Evolutionary conservation across 2,888 invertebrate species (phyloP), one percentile per base, ranked within the genome.

Genomic region (Noctuana brunneofusca): DNA sequence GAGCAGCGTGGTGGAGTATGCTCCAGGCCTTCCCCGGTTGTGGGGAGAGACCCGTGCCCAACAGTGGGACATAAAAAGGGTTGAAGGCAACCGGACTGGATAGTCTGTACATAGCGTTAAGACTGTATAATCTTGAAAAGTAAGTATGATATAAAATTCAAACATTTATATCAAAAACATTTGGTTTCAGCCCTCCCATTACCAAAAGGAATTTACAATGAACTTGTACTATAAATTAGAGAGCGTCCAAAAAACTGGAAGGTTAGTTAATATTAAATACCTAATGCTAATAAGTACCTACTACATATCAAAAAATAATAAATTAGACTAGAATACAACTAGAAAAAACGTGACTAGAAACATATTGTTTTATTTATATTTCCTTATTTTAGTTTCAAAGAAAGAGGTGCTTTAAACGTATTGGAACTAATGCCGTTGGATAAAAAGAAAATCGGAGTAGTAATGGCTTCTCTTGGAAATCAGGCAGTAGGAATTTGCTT

Each of bases 381-480:
- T 20, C 11, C 58, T 22, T 16, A 63, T 74, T 75, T 32, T 75
- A 95, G 95, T 79, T 95, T 95, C 77, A 96, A 96, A 81, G 96
- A 95, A 78, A 86, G 96, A 71, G 96, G 96, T 18, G 94, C 94
- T 0, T 76, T 94, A 41, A 94, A 94, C 75, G 93, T 93, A 1
- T 82, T 96, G 27, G 80, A 93, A 70, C 90, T 91, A 79, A 78
- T 96, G 53, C 76, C 92, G 2, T 68, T 83, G 66, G 93, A 94
- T 58, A 93, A 94, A 76, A 93, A 92, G 75, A 87, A 88, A 69
- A 80, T 83, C 5, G 96, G 96, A 3, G 93, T 96, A 0, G 93
- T 95, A 30, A 92, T 95, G 11, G 95, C 95, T 0, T 95, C 95
- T 5, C 90, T 94, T 11, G 96, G 96, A 0, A 96, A 96, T 76